These are phyloP conservation scores for Cheilosia variabilis DNA, from an alignment of 2,888 invertebrate species.

Conservation along the genomic window DNA sequence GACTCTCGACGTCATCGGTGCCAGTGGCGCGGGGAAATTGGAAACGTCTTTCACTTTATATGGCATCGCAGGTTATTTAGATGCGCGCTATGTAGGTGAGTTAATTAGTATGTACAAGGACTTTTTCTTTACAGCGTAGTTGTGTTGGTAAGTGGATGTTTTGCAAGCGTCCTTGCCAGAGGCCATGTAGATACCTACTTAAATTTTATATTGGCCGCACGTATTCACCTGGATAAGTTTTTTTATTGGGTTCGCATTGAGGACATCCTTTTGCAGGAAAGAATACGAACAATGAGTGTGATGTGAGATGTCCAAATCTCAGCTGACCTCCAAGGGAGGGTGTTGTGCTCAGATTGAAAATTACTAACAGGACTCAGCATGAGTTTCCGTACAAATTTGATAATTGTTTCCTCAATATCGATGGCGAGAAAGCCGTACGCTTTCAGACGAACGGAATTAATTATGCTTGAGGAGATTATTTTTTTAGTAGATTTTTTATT, in stretches of 20 bases:
- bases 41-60: slow-evolving; percentile 16
- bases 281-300: too few species aligned
- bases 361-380: neutral
- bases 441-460: slow-evolving; percentile 41
- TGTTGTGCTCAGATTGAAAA: too few species aligned
- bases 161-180: slow-evolving; percentile 37
- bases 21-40: slow-evolving; percentile 31
- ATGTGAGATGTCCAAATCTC: too few species aligned
- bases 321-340: too few species aligned
- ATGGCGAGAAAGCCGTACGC: slow-evolving; percentile 10
- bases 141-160: neutral
- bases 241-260: too few species aligned
- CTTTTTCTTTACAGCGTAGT: neutral
- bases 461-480: slow-evolving; percentile 37
- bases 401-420: neutral
- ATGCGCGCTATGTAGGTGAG: slow-evolving; percentile 68
- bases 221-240: slow-evolving; percentile 23
- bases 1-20: neutral
- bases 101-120: slow-evolving; percentile 51
- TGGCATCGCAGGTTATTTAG: slow-evolving; percentile 53
- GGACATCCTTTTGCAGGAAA: too few species aligned
- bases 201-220: slow-evolving; percentile 15
- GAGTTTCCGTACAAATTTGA: slow-evolving; percentile 3
- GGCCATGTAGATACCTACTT: slow-evolving; percentile 40
- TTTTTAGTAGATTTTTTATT: slow-evolving; percentile 1